Base-by-base conservation (phyloP, 2,113 vertebrate genomes). In the Hirundichthys speculiger region DNA sequence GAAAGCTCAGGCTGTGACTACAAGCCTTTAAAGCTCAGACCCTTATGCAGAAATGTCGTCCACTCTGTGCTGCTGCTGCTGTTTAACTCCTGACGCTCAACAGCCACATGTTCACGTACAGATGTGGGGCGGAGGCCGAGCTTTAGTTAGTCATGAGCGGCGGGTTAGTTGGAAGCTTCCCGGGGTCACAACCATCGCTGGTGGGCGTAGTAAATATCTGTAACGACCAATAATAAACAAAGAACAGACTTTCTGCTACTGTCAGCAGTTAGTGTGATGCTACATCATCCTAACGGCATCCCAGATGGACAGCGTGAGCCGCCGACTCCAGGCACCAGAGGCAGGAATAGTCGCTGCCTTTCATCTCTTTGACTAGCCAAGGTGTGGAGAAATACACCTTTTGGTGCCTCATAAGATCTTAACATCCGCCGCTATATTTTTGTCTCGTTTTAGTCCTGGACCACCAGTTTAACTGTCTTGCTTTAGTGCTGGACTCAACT, bases 221-320 rank as follows among this genome's bases (percentile, higher is more conserved):
- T 85, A 84, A 91, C 84, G 76, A 73, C 70, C 71, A 72, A 83
- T 83, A 83, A 88, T 83, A 86, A 88, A 89, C 80, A 74, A 51
- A 60, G 75, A 82, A 78, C 79, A 85, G 68, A 69, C 56, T 34
- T 70, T 22, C 65, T 83, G 77, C 82, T 64, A 50, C 70, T 82
- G 81, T 90, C 87, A 91, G 84, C 83, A 86, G 64, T 88, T 85
- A 67, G 58, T 60, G 20, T 2, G 49, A 50, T 38, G 46, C 80
- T 86, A 49, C 61, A 82, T 88, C 88, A 84, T 73, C 79, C 73
- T 84, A 88, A 88, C 68, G 45, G 66, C 61, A 56, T 80, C 79
- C 59, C 75, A 78, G 77, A 84, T 82, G 86, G 80, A 80, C 76
- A 84, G 57, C 77, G 80, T 83, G 75, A 80, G 69, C 62, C 60